Evolutionary conservation across 2,888 invertebrate genomes (phyloP), one percentile per base, ranked within the genome.

Genomic region (Rhodophaea formosa): DNA sequence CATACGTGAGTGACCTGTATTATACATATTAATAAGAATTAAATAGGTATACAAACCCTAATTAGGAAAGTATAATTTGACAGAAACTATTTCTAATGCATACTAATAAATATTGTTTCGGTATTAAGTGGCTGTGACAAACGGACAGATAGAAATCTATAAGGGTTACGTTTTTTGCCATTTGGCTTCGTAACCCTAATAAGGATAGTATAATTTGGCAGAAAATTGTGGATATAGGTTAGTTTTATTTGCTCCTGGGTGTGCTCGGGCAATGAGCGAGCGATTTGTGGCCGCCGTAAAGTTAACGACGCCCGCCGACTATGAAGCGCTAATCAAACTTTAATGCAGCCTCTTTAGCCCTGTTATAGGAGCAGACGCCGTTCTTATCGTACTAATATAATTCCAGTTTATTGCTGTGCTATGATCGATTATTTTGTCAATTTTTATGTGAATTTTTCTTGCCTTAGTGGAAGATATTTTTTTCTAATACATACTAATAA

Each of bases 321-420:
- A 84, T 85, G 85, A 86, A 83, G 84, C 83, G 75, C 76, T 80
- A 84, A 86, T 88, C 84, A 86, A 86, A 86, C 71, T 84, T 84
- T 86, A 84, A 84, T 79, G 78, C 62, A 64, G 67, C 64, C 74
- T 74, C 71, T 72, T 79, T 74, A 77, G 73, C 69, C 73, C 67
- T 64, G 75, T 72, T 73, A 74, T 74, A 72, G 68, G 67, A 71
- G 72, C 67, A 72, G 67, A 72, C 10, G 67, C 62, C 64, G n/a
- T 16, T 32, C 16, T 51, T 51, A 51, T 39, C 35, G 35, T 3
- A 0, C 35, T 16, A 35, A 16, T 51, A 49, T 49, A 15, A 49
- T 15, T 51, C 16, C 14, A 14, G 35, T 35, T 15, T 51, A 35
- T 12, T 8, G 10, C 23, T n/a, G 3, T 23, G 0, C 6, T 46